Evolutionary conservation across 53 echinoderm and acorn worm species (phyloP), one percentile per base, ranked within the genome.

Genomic region (Antedon mediterranea): DNA sequence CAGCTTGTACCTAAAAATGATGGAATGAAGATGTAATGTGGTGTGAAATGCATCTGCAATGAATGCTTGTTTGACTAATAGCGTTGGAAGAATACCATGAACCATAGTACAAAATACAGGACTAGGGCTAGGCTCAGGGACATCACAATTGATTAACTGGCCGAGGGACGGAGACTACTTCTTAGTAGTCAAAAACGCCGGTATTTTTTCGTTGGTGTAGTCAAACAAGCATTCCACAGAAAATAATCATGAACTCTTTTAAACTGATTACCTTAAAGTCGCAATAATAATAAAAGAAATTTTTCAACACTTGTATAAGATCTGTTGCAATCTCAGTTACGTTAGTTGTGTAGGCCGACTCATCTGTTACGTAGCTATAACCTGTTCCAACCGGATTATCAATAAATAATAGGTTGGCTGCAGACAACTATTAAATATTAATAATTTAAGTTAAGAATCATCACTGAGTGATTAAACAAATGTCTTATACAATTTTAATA

Each of bases 331-430:
- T 92, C 77, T 89, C 86, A 7, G 75, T 29, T 28, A 90, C 85
- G 81, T 92, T 85, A 34, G 83, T 91, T 3, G 95, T 82, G 31
- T 76, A 85, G 0, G 91, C 91, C 29, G 78, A 72, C 18, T 77
- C 75, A 13, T 79, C 83, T 8, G 87, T 87, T 9, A 86, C 88
- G 71, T 97, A 97, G 76, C 97, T 97, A 81, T 88, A 97, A 28
- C 97, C 97, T 26, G 97, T 81, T 9, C 97, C 97, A 34, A 97
- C 97, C 7, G 97, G 97, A 34, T 92, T 97, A 79, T 97, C 97
- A 7, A 97, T 97, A 77, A 90, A 97, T 13, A 92, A 79, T 13
- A 95, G 77, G 75, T 89, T 95, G 30, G 91, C 91, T 30, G 57
- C 80, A 72, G 89, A 84, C 0, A 95, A 81, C 95, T 95, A 33